Percentiles rank a stretch among this genome's conserved stretches.
Evolutionary conservation across 2,888 invertebrate species (phyloP).

Genomic region (Margaritifera margaritifera): DNA sequence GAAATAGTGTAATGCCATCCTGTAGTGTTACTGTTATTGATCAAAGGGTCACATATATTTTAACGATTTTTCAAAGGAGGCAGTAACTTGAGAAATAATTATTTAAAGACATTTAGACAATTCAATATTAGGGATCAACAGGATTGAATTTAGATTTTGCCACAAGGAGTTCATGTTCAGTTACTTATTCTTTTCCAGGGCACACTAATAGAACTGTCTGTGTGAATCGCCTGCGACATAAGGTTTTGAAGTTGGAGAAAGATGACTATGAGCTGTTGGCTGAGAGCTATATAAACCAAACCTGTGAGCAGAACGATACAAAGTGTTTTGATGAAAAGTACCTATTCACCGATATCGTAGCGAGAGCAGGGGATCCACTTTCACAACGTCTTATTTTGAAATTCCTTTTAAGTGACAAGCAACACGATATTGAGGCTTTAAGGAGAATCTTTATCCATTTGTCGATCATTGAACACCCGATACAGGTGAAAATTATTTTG

Average conservation of each 20-base stretch:
- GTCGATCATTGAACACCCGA: constrained; percentile 19
- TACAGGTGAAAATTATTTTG: constrained; percentile 8
- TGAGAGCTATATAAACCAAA: constrained; percentile 17
- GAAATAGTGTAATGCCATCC: too few species aligned
- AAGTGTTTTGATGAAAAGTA: constrained; percentile 36
- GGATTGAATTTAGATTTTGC: too few species aligned
- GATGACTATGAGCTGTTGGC: constrained; percentile 36
- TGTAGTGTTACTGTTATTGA: too few species aligned
- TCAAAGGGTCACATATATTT: too few species aligned
- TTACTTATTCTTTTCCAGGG: constrained; percentile 17
- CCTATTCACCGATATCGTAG: constrained; percentile 46
- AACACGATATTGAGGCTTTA: constrained; percentile 20
- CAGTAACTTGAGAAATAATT: too few species aligned
- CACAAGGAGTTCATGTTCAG: too few species aligned
- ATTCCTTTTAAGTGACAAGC: constrained; percentile 24
- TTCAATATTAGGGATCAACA: too few species aligned
- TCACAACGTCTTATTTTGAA: constrained; percentile 41
- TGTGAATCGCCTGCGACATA: constrained; percentile 33
- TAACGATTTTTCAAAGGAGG: too few species aligned
- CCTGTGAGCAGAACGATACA: constrained; percentile 30
- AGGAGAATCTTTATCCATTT: constrained; percentile 30
- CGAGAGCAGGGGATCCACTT: constrained; percentile 31
- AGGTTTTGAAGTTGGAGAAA: constrained; percentile 25
- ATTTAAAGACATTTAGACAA: too few species aligned
- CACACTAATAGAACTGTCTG: constrained; percentile 44